These are phyloP conservation scores for Pomatostomus ruficeps DNA, from an alignment of 2,113 vertebrate species.

Conservation along the genomic window DNA sequence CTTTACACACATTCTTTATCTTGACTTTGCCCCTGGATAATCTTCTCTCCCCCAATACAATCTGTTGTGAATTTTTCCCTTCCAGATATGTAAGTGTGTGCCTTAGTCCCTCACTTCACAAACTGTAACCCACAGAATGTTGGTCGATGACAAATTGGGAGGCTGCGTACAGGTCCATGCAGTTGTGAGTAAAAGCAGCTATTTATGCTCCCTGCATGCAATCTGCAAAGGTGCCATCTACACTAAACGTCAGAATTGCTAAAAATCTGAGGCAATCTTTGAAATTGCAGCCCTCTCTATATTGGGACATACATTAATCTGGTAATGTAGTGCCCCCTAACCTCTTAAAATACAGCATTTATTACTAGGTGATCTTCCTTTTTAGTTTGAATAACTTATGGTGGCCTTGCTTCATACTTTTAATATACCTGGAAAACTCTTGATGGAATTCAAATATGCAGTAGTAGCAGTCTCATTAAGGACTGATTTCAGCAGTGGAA, in stretches of 20 bases:
- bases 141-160: not conserved
- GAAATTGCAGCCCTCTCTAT: not conserved
- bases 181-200: not conserved
- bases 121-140: not conserved
- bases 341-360: not conserved
- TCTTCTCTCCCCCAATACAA: not conserved
- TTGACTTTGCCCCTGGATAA: not conserved
- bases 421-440: not conserved
- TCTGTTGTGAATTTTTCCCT: not conserved
- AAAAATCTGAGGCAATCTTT: not conserved
- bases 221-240: not conserved
- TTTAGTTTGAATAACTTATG: not conserved
- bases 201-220: not conserved
- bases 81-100: not conserved
- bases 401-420: not conserved
- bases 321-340: not conserved
- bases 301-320: not conserved
- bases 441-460: not conserved
- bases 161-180: not conserved
- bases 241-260: not conserved
- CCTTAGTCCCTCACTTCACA: not conserved
- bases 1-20: not conserved
- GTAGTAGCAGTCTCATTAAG: not conserved
- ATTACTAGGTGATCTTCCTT: not conserved
- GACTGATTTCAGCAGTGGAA: not conserved